These are phyloP conservation scores for Athene noctua DNA, from an alignment of 2,113 vertebrate species.

Conservation along the genomic window DNA sequence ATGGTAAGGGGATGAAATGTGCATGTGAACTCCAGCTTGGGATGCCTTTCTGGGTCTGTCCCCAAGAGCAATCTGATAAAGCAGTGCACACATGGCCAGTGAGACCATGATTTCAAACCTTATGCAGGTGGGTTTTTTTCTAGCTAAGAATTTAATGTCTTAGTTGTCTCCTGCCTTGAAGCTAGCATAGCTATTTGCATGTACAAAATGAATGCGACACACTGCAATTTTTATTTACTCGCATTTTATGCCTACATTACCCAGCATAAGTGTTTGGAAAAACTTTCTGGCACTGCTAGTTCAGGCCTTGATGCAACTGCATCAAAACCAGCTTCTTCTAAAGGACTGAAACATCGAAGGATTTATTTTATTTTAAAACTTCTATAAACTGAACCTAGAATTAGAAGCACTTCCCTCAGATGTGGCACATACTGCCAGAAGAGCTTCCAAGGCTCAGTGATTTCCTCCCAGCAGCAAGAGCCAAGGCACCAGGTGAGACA, in stretches of 20 bases:
- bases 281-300: background rate
- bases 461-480: background rate
- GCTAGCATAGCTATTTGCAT: background rate
- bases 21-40: background rate
- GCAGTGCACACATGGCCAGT: background rate
- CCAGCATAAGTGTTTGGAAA: background rate
- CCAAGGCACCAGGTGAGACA: background rate
- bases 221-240: background rate
- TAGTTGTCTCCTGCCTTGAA: background rate
- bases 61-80: background rate
- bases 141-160: background rate
- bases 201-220: background rate
- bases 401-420: background rate
- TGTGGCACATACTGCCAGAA: background rate
- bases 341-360: background rate
- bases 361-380: conserved; percentile 1
- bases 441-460: background rate
- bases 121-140: background rate
- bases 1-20: background rate
- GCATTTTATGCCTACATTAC: background rate
- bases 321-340: background rate
- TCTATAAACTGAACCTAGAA: background rate
- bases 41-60: background rate
- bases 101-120: background rate
- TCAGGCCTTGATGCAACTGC: background rate